phyloP scores from a whole-genome alignment of 2,113 vertebrate genomes.

The Lanius ludovicianus region DNA sequence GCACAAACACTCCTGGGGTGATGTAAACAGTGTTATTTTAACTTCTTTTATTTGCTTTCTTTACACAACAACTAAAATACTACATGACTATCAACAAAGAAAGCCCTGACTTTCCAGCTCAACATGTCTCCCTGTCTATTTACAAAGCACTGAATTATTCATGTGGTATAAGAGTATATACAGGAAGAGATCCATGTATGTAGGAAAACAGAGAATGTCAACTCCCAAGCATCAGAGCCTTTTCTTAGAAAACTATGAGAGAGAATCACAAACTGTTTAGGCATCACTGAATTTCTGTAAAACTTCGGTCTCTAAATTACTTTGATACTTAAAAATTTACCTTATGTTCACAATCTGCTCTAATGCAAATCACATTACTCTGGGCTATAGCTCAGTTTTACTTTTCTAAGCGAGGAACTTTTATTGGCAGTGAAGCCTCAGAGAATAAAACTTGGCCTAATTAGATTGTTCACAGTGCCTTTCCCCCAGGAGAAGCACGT shows the following conservation, averaged over 20 bases:
- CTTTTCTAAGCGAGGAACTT: background rate
- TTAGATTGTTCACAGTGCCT: background rate
- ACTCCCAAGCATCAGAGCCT: background rate
- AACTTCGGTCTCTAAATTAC: background rate
- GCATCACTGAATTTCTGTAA: background rate
- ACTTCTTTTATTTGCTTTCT: background rate
- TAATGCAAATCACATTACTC: slow-evolving; percentile 27
- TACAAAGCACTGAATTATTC: slow-evolving; percentile 9
- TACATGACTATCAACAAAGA: background rate
- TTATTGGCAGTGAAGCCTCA: slow-evolving; percentile 25
- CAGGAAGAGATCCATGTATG: background rate
- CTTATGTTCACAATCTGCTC: slow-evolving; percentile 43
- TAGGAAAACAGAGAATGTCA: background rate
- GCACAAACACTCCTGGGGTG: background rate
- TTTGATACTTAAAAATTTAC: slow-evolving; percentile 33
- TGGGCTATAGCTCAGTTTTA: slow-evolving; percentile 16
- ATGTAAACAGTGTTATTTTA: background rate
- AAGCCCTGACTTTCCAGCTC: background rate
- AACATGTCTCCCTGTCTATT: background rate
- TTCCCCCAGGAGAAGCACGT: background rate
- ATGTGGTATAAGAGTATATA: background rate
- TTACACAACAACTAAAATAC: background rate
- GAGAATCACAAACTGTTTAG: background rate
- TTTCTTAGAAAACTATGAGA: background rate
- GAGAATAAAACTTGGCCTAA: slow-evolving; percentile 40